A percentile compares a stretch with the other conserved stretches of the same genome.
Conservation (phyloP, 2,797 vertebrate species). For the Alcedo quadribrachys region DNA sequence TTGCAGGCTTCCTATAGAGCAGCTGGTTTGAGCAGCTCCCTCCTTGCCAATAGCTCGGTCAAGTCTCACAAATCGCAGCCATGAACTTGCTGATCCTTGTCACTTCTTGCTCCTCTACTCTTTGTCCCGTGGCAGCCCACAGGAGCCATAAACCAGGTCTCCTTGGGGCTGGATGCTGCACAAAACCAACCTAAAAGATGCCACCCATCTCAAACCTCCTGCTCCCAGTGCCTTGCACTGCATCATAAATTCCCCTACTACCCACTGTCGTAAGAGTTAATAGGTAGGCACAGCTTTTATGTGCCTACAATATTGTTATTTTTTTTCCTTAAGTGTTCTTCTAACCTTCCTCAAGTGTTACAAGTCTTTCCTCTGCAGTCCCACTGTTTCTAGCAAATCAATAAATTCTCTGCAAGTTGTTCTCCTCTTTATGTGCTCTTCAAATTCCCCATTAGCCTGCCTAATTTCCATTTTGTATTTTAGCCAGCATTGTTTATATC, state of each 20-base stretch:
- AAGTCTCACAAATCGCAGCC: not conserved
- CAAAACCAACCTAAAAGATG: not conserved
- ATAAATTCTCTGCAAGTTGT: not conserved
- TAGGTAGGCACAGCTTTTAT: not conserved
- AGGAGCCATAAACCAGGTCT: not conserved
- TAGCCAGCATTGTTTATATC: conserved; percentile 42
- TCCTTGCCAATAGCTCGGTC: not conserved
- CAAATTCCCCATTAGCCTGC: conserved; percentile 20
- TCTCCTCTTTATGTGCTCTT: not conserved
- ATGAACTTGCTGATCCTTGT: not conserved
- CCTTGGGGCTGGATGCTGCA: accelerated
- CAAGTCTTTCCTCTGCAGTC: conserved; percentile 7
- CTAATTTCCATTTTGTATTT: conserved; percentile 40
- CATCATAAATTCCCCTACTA: not conserved
- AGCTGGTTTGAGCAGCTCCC: not conserved
- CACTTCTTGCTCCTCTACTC: not conserved
- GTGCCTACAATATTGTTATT: not conserved
- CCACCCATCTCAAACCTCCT: not conserved
- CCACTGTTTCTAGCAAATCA: not conserved
- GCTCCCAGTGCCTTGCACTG: not conserved
- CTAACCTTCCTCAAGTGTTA: conserved; percentile 3
- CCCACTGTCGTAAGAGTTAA: not conserved
- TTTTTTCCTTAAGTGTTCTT: conserved; percentile 5
- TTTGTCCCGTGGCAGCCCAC: not conserved
- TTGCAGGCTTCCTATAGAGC: not conserved